phyloP scores from a whole-genome alignment of 2,113 vertebrate species.

The Coracopsis vasa region DNA sequence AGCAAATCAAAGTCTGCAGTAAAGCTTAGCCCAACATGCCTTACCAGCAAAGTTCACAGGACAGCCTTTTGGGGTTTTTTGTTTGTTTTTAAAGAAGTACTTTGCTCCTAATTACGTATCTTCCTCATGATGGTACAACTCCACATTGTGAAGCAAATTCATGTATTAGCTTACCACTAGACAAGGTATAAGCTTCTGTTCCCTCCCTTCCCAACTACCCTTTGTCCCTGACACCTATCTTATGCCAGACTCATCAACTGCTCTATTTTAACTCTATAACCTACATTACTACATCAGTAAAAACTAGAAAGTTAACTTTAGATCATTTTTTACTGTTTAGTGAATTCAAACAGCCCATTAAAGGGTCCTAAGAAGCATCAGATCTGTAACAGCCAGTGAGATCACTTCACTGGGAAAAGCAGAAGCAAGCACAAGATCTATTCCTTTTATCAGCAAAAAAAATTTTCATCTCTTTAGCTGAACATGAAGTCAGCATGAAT shows the following conservation, averaged over 20 bases:
- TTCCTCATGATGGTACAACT: background rate
- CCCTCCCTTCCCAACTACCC: background rate
- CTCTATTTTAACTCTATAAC: background rate
- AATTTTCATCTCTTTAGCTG: background rate
- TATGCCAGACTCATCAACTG: background rate
- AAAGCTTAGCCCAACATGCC: background rate
- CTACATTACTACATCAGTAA: background rate
- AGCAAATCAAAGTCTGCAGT: background rate
- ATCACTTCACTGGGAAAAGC: background rate
- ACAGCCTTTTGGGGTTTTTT: fast-evolving
- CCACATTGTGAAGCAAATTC: background rate
- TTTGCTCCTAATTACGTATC: background rate
- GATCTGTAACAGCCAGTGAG: background rate
- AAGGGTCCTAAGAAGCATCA: background rate
- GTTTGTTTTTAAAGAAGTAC: background rate
- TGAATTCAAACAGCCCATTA: background rate
- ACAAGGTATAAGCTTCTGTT: background rate
- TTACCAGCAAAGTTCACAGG: background rate
- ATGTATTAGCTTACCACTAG: background rate
- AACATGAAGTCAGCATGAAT: background rate
- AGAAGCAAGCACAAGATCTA: background rate
- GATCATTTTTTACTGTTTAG: background rate
- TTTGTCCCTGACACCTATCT: background rate
- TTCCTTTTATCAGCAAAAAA: background rate
- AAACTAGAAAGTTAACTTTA: background rate